phyloP scores from a whole-genome alignment of 2,797 vertebrate genomes.

The Acanthurus lineatus region DNA sequence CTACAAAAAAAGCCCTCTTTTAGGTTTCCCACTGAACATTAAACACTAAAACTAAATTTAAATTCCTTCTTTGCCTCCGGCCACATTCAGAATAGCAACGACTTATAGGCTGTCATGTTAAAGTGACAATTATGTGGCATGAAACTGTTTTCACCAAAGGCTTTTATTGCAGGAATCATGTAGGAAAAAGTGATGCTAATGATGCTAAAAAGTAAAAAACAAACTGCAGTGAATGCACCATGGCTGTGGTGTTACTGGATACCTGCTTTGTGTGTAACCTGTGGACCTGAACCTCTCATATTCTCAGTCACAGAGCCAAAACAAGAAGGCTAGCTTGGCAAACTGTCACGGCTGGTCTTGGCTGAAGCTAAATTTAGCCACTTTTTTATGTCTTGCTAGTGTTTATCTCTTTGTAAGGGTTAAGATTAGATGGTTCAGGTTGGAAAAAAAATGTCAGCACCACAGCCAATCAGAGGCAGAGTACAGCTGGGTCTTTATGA shows the following conservation, averaged over 20 bases:
- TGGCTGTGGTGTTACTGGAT: too few relatives aligned
- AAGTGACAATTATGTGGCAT: conserved; percentile 18
- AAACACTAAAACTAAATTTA: conserved; percentile 1
- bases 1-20: neutral
- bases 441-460: too few relatives aligned
- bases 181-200: neutral
- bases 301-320: neutral
- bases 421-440: too few relatives aligned
- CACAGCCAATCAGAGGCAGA: too few relatives aligned
- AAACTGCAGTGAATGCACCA: neutral
- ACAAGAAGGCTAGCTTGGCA: neutral
- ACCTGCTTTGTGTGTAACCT: neutral
- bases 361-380: neutral
- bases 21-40: conserved; percentile 2
- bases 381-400: neutral
- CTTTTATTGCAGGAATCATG: conserved; percentile 12
- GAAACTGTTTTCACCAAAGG: neutral
- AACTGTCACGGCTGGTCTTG: neutral
- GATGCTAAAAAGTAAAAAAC: neutral
- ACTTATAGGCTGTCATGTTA: conserved; percentile 21
- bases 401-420: too few relatives aligned
- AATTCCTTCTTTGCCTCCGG: conserved; percentile 33
- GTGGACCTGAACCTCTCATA: too few relatives aligned
- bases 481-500: too few relatives aligned
- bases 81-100: conserved; percentile 20